phyloP scores from a whole-genome alignment of 2,113 vertebrate genomes.

The Macquaria australasica region DNA sequence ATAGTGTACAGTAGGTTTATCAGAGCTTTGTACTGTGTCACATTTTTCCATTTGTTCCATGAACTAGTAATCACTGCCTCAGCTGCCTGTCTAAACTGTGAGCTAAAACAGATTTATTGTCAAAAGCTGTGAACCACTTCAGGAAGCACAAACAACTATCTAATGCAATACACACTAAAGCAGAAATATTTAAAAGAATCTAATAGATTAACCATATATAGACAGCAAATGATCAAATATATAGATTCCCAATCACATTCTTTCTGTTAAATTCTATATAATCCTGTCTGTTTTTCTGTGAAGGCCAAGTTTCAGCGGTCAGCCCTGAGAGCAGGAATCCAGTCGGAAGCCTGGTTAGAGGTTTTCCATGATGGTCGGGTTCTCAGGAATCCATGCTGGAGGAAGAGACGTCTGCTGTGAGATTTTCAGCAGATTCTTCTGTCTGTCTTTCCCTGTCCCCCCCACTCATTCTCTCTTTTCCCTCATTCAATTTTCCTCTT shows the following conservation, averaged over 20 bases:
- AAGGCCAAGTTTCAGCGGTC: conserved; percentile 22
- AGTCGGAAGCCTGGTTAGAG: conserved; percentile 41
- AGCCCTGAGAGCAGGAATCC: conserved; percentile 18
- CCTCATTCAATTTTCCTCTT: conserved; percentile 8
- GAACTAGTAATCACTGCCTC: too few species aligned
- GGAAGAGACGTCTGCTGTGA: conserved; percentile 23
- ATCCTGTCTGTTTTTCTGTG: not conserved
- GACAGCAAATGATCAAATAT: too few species aligned
- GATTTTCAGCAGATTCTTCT: conserved; percentile 24
- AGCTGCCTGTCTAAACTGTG: too few species aligned
- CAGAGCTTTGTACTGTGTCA: too few species aligned
- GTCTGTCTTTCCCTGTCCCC: conserved; percentile 17
- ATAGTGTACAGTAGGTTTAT: too few species aligned
- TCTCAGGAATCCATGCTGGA: conserved; percentile 39
- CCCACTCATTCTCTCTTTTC: conserved; percentile 13
- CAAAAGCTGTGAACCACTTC: not conserved
- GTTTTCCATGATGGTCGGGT: conserved; percentile 35
- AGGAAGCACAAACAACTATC: not conserved
- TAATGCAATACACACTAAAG: not conserved
- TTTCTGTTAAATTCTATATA: not conserved
- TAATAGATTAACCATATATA: too few species aligned
- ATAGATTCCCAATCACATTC: not conserved
- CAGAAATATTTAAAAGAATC: not conserved
- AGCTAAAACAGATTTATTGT: too few species aligned
- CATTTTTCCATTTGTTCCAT: too few species aligned